phyloP scores from a whole-genome alignment of 2,888 invertebrate genomes.

The Oeneis ivallda region DNA sequence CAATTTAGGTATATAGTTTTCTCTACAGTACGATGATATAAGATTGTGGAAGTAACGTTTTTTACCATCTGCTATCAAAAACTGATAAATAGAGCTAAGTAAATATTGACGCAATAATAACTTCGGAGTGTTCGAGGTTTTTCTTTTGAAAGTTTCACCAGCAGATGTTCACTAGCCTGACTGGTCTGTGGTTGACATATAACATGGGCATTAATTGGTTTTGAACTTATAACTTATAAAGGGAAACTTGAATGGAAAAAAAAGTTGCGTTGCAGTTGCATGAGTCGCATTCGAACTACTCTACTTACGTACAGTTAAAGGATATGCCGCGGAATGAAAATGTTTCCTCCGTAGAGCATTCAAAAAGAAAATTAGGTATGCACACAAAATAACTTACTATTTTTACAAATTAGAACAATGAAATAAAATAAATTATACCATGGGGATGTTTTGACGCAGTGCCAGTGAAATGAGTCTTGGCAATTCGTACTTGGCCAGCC shows the following conservation, averaged over 20 bases:
- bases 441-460: background rate
- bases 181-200: no score
- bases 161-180: conserved; percentile 38
- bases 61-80: conserved; percentile 26
- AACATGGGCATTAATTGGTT: conserved; percentile 4
- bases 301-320: conserved; percentile 23
- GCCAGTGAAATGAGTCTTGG: no score
- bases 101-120: conserved; percentile 16
- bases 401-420: background rate
- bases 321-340: conserved; percentile 7
- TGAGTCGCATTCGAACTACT: conserved; percentile 21
- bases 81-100: conserved; percentile 21
- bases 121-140: conserved; percentile 29
- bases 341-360: background rate
- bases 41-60: conserved; percentile 23
- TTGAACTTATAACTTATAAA: conserved; percentile 8
- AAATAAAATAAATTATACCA: background rate
- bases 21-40: conserved; percentile 10
- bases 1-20: background rate
- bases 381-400: background rate
- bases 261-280: conserved; percentile 14
- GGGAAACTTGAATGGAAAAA: conserved; percentile 16
- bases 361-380: background rate
- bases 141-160: conserved; percentile 41
- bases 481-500: no score